These are phyloP conservation scores for Antheraea pernyi DNA, from an alignment of 1,140 invertebrate species.

Conservation along the genomic window DNA sequence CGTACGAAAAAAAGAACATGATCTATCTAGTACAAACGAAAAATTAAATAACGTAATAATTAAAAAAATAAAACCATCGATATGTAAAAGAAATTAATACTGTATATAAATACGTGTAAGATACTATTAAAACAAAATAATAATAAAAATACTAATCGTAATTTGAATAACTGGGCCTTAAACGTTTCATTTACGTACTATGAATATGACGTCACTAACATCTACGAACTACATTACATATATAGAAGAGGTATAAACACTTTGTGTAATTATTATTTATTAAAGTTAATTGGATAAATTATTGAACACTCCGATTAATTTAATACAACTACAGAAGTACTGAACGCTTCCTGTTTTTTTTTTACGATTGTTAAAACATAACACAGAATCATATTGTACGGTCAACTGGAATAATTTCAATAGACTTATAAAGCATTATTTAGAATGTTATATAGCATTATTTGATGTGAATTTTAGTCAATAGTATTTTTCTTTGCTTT, in stretches of 20 bases:
- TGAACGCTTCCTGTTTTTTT: background rate
- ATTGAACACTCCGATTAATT: slow-evolving; percentile 25
- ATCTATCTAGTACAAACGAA: too few species aligned
- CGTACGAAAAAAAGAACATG: too few species aligned
- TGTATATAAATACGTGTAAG: slow-evolving; percentile 9
- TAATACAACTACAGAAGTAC: background rate
- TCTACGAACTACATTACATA: slow-evolving; percentile 15
- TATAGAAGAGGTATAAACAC: slow-evolving; percentile 21
- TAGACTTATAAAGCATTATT: too few species aligned
- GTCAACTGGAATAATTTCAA: too few species aligned
- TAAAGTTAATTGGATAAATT: slow-evolving; percentile 21
- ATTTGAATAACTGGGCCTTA: slow-evolving; percentile 25
- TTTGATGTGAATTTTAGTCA: too few species aligned
- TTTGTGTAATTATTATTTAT: slow-evolving; percentile 19
- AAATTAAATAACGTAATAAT: too few species aligned
- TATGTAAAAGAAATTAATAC: slow-evolving; percentile 3
- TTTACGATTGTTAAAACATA: too few species aligned
- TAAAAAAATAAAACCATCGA: background rate
- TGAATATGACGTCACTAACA: slow-evolving; percentile 16
- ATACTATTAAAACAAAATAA: background rate
- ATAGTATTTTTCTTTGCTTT: too few species aligned
- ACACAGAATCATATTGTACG: too few species aligned
- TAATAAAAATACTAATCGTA: slow-evolving; percentile 13
- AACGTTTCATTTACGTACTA: slow-evolving; percentile 16
- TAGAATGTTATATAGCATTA: too few species aligned